Evolutionary conservation across 2,797 vertebrate species (phyloP), one percentile per base, ranked within the genome.

Genomic region (Vultur gryphus): DNA sequence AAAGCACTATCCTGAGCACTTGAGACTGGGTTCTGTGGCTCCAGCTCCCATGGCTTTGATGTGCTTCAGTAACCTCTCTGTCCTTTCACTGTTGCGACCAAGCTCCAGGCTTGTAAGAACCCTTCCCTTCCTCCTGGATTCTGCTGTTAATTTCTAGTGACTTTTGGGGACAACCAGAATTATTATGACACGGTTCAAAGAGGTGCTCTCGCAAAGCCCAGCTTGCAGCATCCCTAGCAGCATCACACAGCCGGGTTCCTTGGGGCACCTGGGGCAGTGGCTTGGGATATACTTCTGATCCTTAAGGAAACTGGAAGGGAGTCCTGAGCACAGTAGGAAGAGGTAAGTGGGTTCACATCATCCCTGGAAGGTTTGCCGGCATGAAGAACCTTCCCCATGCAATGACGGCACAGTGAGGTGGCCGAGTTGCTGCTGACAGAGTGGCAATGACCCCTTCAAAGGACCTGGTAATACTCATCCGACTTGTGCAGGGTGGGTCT

Each of bases 301-400:
- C 66, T 86, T 66, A 52, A 26, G 39, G 72, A 72, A 91, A 73
- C 72, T 37, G 61, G 69, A 54, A 57, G 39, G 71, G 84, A 92
- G 51, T 89, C 87, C 95, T 94, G 90, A 94, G 90, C 93, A 65
- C 49, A 65, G 71, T 26, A 81, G 79, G 90, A 85, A 88, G 82
- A 96, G 89, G 93, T 72, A 89, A 84, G 61, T 85, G 93, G 86
- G 67, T 82, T 95, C 90, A 87, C 71, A 80, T 84, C 44, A 77
- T 48, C 78, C 69, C 81, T 70, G 75, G 57, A 89, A 90, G 64
- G 51, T 49, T 67, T 89, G 67, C 65, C 24, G 10, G 61, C 90
- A 65, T 13, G 41, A 73, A 73, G 67, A 52, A 44, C 77, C 73
- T 80, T 94, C 28, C 48, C 66, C 59, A 33, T 5, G 59, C 29